A percentile compares a stretch with the other conserved stretches of the same genome.
Conservation (phyloP, 2,888 invertebrate species). For the Dryococelus australis region DNA sequence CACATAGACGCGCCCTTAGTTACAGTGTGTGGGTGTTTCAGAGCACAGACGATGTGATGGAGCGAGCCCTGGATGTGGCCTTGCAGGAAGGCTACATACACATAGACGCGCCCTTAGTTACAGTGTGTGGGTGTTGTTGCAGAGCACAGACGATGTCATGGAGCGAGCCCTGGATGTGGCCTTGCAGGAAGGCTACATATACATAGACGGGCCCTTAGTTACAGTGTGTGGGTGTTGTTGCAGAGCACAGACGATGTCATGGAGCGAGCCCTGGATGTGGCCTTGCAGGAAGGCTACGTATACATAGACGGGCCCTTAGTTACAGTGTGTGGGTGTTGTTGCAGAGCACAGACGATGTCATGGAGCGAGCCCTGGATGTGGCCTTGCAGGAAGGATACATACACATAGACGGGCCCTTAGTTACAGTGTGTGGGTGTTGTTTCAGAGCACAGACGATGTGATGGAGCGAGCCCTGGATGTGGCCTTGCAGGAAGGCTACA, state of each 20-base stretch:
- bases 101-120: too few species aligned
- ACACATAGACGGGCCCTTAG: too few species aligned
- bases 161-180: background rate
- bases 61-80: background rate
- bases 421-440: background rate
- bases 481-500: constrained; percentile 74
- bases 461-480: background rate
- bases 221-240: background rate
- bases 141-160: background rate
- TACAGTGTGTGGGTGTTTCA: background rate
- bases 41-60: background rate
- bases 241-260: background rate
- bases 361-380: background rate
- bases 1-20: too few species aligned
- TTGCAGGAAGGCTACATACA: constrained; percentile 81
- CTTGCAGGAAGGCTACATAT: constrained; percentile 79
- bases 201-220: too few species aligned
- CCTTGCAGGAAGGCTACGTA: constrained; percentile 76
- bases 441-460: background rate
- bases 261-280: background rate
- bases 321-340: background rate
- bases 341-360: background rate
- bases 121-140: background rate
- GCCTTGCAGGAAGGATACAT: constrained; percentile 76
- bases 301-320: constrained; percentile 82